phyloP scores from a whole-genome alignment of 2,113 vertebrate genomes.

The Eira barbara region DNA sequence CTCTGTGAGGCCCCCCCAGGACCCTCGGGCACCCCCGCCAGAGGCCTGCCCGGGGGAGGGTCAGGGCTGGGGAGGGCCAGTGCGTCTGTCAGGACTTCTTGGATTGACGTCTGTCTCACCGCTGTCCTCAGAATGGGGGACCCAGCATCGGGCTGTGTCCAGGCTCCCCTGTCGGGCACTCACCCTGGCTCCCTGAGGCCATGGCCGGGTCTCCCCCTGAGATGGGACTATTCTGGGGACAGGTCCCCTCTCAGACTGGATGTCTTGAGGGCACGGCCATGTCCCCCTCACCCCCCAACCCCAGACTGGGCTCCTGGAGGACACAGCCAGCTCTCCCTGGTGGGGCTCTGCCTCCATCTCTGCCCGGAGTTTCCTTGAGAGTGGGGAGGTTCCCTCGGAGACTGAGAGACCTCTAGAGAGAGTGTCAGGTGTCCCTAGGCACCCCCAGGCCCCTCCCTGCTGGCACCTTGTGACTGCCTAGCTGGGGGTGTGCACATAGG shows the following conservation, averaged over 20 bases:
- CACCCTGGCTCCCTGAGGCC: background rate
- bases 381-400: background rate
- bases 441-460: background rate
- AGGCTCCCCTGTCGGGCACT: background rate
- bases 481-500: too few species aligned
- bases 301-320: background rate
- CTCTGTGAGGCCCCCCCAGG: background rate
- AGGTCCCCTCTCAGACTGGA: background rate
- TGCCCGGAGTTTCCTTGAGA: background rate
- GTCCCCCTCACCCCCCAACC: too few species aligned
- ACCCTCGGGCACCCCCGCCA: too few species aligned
- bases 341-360: background rate
- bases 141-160: background rate
- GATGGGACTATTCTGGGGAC: background rate
- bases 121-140: background rate
- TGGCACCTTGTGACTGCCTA: fast-evolving
- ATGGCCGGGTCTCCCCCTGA: fast-evolving
- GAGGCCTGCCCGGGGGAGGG: background rate
- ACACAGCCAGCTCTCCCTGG: fast-evolving
- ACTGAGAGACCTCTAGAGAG: background rate
- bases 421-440: background rate
- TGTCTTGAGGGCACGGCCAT: too few species aligned
- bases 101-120: background rate
- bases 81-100: background rate
- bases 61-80: background rate